Evolutionary conservation across 2,113 vertebrate species (phyloP), one percentile per base, ranked within the genome.

Genomic region (Climacteris rufus): DNA sequence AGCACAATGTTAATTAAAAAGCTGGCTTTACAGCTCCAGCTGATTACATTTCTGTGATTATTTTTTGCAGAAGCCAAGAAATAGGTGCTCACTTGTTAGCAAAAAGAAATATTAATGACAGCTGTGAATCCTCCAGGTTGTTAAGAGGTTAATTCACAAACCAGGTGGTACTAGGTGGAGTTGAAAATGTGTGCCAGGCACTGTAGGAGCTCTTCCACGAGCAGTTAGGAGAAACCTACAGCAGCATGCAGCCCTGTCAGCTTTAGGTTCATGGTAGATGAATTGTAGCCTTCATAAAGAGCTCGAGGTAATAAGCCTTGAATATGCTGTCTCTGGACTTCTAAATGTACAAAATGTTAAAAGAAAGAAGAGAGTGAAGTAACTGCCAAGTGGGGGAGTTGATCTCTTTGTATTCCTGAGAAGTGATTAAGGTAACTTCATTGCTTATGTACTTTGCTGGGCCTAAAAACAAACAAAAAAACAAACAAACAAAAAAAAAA

Each of bases 241-340:
- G 47, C 3, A n/a, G 25, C 1, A 7, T 42, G 18, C 0, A 35
- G 57, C 8, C 2, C 0, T 30, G 7, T 27, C 13, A 60, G 61
- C 17, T 56, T 53, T 30, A 61, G 30, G 10, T 5, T 84, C 1
- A 1, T 8, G 24, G 16, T 11, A 28, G 47, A 35, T 54, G 35
- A 60, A 30, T 45, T 70, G 25, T 13, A 45, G 19, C 33, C 9
- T 69, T 84, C 4, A 2, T 2, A 4, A 22, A 60, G 31, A 35
- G 9, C 21, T 50, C 12, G 8, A 44, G 44, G 16, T 52, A 75
- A 19, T 78, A 70, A 49, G 49, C 10, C 37, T 64, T 84, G 24
- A 45, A 23, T 39, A 6, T 30, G 8, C 5, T 53, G 18, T n/a
- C n/a, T 71, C 42, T 91, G 45, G 10, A 6, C 9, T 89, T 50